phyloP scores from a whole-genome alignment of 2,113 vertebrate genomes.

The Acrocephalus kingi region DNA sequence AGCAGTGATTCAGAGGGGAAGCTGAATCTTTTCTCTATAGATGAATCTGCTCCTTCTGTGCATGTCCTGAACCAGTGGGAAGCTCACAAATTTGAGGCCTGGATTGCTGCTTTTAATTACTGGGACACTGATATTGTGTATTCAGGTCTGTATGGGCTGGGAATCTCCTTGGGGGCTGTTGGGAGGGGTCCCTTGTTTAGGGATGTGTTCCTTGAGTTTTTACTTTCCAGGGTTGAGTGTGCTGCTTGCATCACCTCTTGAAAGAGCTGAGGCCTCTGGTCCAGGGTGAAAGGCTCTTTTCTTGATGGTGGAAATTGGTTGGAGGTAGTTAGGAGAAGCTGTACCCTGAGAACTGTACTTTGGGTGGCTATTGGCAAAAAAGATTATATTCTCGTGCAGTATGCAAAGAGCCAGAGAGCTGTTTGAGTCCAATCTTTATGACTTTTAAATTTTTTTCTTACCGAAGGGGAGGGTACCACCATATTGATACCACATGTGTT shows the following conservation, averaged over 20 bases:
- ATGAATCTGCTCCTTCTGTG: conserved; percentile 64
- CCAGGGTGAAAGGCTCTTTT: not conserved
- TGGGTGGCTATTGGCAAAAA: not conserved
- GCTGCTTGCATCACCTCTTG: not conserved
- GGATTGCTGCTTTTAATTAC: conserved; percentile 94
- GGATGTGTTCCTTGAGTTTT: not conserved
- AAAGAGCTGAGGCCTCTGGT: not conserved
- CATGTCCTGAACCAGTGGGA: conserved; percentile 81
- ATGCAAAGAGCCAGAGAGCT: not conserved
- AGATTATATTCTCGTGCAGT: not conserved
- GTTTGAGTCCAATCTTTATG: not conserved
- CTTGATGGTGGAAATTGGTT: not conserved
- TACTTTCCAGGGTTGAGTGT: not conserved
- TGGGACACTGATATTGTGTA: conserved; percentile 90
- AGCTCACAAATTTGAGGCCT: conserved; percentile 92
- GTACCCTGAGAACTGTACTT: not conserved
- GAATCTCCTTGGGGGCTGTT: not conserved
- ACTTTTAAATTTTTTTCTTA: not conserved
- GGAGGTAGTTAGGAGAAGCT: not conserved
- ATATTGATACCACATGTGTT: not conserved
- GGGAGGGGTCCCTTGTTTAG: not conserved
- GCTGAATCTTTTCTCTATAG: conserved; percentile 79
- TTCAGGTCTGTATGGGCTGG: conserved; percentile 81
- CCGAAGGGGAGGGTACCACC: not conserved
- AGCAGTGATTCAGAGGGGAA: conserved; percentile 91